Base-by-base conservation (phyloP, 2,113 vertebrate genomes). In the Microtus ochrogaster region DNA sequence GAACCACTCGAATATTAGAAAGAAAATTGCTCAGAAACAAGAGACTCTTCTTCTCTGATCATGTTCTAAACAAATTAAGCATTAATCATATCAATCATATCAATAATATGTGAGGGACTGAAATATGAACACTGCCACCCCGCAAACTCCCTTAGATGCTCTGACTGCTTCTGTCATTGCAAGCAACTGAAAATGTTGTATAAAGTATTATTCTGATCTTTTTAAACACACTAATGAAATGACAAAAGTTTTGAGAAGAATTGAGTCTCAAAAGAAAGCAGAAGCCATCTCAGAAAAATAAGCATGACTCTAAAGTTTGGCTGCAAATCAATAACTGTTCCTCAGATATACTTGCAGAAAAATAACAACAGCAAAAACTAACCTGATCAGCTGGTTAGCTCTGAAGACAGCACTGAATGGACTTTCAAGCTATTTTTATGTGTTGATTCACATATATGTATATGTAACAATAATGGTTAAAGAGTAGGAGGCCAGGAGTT, bases 51-150 rank as follows among this genome's bases (percentile, higher is more conserved):
- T 89, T 14, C 96, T 63, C 39, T 55, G 7, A 77, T 91, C 89
- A 95, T 81, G 26, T 72, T 88, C 81, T 95, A 97, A 98, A 96
- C 49, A 96, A 89, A 95, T 86, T 94, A 95, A 96, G 97, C 92
- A 97, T 79, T n/a, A 96, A 91, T 86, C 8, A 87, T 63, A 22
- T 68, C 94, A 91, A 68, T 44, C 93, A 28, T 36, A 58, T 87
- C 14, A 94, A 93, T 97, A 95, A 92, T 96, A 84, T 98, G 78
- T 94, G 36, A 90, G 74, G 83, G 79, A 91, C 49, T 78, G 13
- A 96, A 92, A 96, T 66, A 92, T 77, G 55, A 78, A 81, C 68
- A 85, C 28, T 82, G 3, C 16, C 77, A 36, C 30, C 39, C 28
- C 17, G 0, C 55, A 95, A 93, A 93, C 58, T 41, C 10, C 4